Percentiles rank a stretch among this genome's conserved stretches.
phyloP scores from a whole-genome alignment of 1,140 invertebrate genomes.

The Varroa destructor region DNA sequence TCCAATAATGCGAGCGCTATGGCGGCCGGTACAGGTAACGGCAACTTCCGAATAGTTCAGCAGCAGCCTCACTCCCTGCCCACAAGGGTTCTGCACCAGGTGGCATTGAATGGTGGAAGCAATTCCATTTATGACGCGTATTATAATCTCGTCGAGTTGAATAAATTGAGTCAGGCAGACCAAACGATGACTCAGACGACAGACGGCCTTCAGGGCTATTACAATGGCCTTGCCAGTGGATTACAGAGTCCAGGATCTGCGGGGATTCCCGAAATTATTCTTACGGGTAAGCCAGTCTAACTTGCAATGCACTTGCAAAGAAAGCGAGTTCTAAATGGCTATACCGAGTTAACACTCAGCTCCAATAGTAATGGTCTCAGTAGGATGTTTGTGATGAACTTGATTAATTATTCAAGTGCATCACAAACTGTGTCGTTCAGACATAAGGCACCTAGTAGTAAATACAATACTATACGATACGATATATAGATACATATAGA shows the following conservation, averaged over 20 bases:
- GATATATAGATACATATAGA: no score
- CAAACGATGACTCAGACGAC: background rate
- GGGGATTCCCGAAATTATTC: constrained; percentile 16
- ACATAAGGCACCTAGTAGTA: no score
- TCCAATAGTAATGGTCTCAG: no score
- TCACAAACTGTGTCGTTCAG: no score
- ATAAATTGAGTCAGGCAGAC: constrained; percentile 4
- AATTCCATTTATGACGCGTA: constrained; percentile 21
- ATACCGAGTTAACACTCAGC: no score
- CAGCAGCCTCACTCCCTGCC: background rate
- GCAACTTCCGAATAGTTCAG: constrained; percentile 15
- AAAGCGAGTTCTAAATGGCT: no score
- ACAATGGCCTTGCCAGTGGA: background rate
- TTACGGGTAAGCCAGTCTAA: background rate
- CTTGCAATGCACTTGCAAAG: no score
- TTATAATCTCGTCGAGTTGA: constrained; percentile 10
- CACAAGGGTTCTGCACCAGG: no score
- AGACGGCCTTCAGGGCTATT: constrained; percentile 27
- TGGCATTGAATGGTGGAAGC: background rate
- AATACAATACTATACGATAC: no score
- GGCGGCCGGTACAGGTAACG: constrained; percentile 10
- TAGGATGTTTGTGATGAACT: no score
- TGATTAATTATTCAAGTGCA: no score
- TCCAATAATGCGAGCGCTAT: background rate
- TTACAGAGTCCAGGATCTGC: constrained; percentile 20